Conservation (phyloP, 2,888 invertebrate species). For the Drosophila mimica region DNA sequence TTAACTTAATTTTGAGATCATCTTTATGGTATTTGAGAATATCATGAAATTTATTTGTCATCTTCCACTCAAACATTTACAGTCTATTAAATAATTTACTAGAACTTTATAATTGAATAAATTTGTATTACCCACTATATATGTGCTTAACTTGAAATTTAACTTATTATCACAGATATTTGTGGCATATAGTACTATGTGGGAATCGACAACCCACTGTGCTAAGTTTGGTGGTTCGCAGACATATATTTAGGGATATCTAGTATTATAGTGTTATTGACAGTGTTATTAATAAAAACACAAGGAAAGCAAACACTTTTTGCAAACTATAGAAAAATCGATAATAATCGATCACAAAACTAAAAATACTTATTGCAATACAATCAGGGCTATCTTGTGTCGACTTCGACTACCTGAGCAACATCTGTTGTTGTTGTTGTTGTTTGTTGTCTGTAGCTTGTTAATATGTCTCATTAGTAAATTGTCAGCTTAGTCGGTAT, state of each 20-base stretch:
- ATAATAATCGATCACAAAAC: conserved; percentile 6
- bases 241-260: neutral
- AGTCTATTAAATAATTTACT: neutral
- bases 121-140: neutral
- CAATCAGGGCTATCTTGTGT: neutral
- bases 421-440: neutral
- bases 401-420: neutral
- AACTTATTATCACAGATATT: neutral
- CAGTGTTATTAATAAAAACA: neutral
- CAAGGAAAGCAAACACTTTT: neutral
- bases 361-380: neutral
- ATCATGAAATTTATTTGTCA: neutral
- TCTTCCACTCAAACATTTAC: neutral
- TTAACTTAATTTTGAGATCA: neutral
- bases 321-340: neutral
- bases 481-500: conserved; percentile 50
- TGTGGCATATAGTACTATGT: neutral
- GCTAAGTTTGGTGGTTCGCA: neutral
- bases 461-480: conserved; percentile 33
- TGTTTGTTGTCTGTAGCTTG: conserved; percentile 10
- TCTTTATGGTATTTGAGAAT: neutral
- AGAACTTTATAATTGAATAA: neutral
- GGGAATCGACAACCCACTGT: neutral
- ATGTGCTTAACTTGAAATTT: neutral
- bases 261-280: neutral